Conservation (phyloP, 2,113 vertebrate species). For the Erythrocercus mccallii region DNA sequence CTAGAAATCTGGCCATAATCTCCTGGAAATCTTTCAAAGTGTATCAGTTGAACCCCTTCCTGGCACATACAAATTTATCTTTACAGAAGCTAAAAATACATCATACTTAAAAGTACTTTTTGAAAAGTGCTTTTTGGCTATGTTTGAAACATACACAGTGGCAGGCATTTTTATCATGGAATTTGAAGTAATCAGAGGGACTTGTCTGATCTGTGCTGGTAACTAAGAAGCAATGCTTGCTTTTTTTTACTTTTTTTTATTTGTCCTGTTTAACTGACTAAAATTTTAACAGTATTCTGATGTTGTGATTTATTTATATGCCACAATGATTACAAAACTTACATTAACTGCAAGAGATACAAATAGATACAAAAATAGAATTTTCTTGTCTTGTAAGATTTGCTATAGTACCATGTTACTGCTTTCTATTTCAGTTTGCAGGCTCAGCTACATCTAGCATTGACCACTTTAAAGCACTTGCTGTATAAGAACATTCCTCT, state of each 20-base stretch:
- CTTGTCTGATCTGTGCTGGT: background rate
- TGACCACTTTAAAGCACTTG: background rate
- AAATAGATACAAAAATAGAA: background rate
- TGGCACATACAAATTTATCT: background rate
- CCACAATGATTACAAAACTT: background rate
- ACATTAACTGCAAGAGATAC: background rate
- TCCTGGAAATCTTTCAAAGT: background rate
- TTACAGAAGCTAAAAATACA: background rate
- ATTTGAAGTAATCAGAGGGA: background rate
- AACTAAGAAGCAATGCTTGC: background rate
- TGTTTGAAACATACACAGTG: background rate
- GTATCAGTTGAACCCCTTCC: background rate
- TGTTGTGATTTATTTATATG: background rate
- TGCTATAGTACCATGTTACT: rapidly evolving
- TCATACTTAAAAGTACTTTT: background rate
- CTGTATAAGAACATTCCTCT: background rate
- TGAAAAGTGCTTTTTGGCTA: background rate
- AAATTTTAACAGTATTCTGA: background rate
- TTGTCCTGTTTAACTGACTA: background rate
- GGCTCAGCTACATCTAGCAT: background rate
- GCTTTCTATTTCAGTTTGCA: background rate
- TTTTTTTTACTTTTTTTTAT: background rate
- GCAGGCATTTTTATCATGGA: background rate
- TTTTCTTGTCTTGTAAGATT: background rate
- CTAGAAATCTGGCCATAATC: background rate